Conservation (phyloP, 2,797 vertebrate genomes). For the Taeniopygia guttata region DNA sequence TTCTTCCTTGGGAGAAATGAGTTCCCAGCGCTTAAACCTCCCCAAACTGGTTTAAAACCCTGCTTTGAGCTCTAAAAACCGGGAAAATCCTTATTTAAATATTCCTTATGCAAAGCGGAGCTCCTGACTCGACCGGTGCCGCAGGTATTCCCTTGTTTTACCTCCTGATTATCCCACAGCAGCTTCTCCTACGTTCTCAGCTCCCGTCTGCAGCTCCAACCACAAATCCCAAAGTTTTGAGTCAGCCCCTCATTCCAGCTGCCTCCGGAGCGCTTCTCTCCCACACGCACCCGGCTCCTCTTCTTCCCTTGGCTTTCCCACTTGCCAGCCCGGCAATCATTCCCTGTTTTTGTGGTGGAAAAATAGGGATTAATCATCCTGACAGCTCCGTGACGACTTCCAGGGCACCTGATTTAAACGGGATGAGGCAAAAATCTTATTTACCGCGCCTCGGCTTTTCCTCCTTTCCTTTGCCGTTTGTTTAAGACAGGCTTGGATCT, state of each 20-base stretch:
- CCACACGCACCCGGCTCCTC: background rate
- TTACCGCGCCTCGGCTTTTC: background rate
- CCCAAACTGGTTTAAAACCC: background rate
- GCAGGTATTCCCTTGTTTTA: background rate
- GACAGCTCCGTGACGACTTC: background rate
- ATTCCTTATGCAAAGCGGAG: background rate
- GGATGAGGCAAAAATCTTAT: background rate
- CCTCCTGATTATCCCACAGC: background rate
- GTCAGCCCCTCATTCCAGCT: conserved; percentile 8
- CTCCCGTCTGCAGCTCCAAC: background rate
- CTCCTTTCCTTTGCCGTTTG: background rate
- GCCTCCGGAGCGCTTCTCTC: background rate
- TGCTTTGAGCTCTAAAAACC: background rate
- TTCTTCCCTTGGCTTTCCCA: background rate
- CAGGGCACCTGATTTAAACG: background rate
- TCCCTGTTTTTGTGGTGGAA: background rate
- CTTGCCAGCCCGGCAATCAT: background rate
- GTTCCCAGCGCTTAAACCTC: accelerated
- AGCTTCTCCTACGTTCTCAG: background rate
- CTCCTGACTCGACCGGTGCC: background rate
- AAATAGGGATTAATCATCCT: background rate
- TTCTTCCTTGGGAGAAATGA: background rate
- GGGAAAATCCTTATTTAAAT: background rate
- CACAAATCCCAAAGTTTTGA: conserved; percentile 23
- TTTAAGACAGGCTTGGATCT: background rate